A percentile compares a stretch with the other conserved stretches of the same genome.
Evolutionary conservation across 2,888 invertebrate genomes (phyloP).

Genomic region (Campaea margaritaria): DNA sequence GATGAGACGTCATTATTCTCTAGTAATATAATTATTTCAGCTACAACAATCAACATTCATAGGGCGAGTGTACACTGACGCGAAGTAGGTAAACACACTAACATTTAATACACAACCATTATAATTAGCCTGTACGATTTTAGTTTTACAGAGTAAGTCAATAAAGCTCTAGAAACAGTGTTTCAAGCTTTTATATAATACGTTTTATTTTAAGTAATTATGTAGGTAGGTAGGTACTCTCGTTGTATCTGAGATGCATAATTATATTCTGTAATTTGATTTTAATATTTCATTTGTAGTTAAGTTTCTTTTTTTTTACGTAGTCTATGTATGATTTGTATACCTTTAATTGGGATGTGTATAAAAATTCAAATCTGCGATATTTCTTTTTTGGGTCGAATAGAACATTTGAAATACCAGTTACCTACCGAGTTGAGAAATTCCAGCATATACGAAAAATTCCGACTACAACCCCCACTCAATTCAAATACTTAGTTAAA

Average conservation of each 20-base stretch:
- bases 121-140: conserved; percentile 53
- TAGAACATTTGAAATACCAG: too few relatives aligned
- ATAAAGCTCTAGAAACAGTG: conserved; percentile 11
- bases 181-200: conserved; percentile 42
- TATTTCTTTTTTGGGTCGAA: too few relatives aligned
- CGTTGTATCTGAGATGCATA: background rate
- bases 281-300: too few relatives aligned
- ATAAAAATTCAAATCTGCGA: too few relatives aligned
- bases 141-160: conserved; percentile 6
- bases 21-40: conserved; percentile 7
- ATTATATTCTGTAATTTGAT: too few relatives aligned
- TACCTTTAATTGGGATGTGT: too few relatives aligned
- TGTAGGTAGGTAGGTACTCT: too few relatives aligned
- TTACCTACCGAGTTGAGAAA: background rate
- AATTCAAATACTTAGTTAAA: background rate
- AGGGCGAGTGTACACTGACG: conserved; percentile 12
- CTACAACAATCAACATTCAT: conserved; percentile 33
- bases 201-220: background rate
- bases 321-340: too few relatives aligned
- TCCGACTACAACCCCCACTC: conserved; percentile 10
- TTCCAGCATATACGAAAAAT: background rate
- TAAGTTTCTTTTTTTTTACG: too few relatives aligned
- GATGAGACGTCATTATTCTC: conserved; percentile 2
- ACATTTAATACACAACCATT: conserved; percentile 68
- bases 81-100: conserved; percentile 21